phyloP scores from a whole-genome alignment of 2,113 vertebrate species.

The Bettongia penicillata region DNA sequence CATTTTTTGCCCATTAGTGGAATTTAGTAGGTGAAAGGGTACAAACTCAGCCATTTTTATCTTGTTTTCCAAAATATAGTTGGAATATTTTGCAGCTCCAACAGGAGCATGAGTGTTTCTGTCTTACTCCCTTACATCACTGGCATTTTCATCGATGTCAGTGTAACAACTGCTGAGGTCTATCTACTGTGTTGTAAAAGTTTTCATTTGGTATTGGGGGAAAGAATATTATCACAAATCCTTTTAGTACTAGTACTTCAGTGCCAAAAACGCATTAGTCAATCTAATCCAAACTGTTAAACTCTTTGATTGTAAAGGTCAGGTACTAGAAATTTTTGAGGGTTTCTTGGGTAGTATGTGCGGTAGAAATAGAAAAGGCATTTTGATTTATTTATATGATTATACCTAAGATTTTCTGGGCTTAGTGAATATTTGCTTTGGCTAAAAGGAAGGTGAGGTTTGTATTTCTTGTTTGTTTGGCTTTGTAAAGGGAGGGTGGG shows the following conservation, averaged over 20 bases:
- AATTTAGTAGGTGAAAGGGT: not conserved
- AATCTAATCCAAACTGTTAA: too few species aligned
- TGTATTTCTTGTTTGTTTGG: too few species aligned
- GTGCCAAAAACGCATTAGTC: too few species aligned
- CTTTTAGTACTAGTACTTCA: not conserved
- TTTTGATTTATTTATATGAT: too few species aligned
- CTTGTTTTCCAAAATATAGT: not conserved
- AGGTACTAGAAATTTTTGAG: too few species aligned
- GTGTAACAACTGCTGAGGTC: not conserved
- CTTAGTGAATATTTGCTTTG: too few species aligned
- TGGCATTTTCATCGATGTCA: not conserved
- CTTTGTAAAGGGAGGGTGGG: too few species aligned
- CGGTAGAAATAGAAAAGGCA: too few species aligned
- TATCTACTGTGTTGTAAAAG: not conserved
- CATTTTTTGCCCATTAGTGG: not conserved
- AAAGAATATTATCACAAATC: not conserved
- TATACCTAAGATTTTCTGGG: too few species aligned
- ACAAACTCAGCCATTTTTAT: not conserved
- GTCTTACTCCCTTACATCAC: not conserved
- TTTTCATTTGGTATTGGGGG: not conserved
- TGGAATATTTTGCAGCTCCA: not conserved
- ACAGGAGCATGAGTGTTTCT: not conserved
- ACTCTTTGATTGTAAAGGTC: too few species aligned
- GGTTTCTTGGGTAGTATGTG: too few species aligned
- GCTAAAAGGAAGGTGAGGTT: too few species aligned